phyloP scores from a whole-genome alignment of 1,140 invertebrate genomes.

The Heliothis subflexa region DNA sequence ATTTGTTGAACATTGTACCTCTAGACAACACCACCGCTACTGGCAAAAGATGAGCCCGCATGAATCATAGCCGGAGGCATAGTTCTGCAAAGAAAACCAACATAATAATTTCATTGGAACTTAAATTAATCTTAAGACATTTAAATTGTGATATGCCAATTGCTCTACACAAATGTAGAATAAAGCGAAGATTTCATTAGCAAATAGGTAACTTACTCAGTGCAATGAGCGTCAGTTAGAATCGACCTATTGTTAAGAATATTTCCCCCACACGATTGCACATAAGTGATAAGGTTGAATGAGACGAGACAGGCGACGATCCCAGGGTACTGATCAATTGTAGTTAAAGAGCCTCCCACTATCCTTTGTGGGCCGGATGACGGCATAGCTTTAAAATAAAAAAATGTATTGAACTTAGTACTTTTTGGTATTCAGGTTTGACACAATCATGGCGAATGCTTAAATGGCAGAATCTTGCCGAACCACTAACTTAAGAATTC shows the following conservation, averaged over 20 bases:
- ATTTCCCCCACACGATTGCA: conserved; percentile 57
- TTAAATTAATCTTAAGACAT: too few species aligned
- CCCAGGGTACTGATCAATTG: conserved; percentile 58
- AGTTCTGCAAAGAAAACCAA: too few species aligned
- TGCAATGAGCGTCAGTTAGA: conserved; percentile 62
- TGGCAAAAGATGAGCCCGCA: conserved; percentile 15
- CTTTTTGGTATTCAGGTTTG: too few species aligned
- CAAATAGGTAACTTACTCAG: conserved; percentile 51
- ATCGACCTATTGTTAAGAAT: conserved; percentile 59
- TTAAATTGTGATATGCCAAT: too few species aligned
- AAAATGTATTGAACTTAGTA: not conserved
- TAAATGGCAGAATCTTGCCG: too few species aligned
- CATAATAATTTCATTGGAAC: too few species aligned
- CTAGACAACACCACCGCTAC: not conserved
- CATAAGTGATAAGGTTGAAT: conserved; percentile 34
- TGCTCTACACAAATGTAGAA: not conserved
- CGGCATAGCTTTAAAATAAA: conserved; percentile 53
- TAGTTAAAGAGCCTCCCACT: conserved; percentile 59
- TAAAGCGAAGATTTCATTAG: not conserved
- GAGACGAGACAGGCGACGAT: conserved; percentile 55
- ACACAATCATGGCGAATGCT: too few species aligned
- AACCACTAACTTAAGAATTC: too few species aligned
- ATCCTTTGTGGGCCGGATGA: conserved; percentile 54
- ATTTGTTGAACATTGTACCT: not conserved
- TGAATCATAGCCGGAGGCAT: not conserved